Base-by-base conservation (phyloP, 1,140 invertebrate species). In the Proctacanthus coquilletti region DNA sequence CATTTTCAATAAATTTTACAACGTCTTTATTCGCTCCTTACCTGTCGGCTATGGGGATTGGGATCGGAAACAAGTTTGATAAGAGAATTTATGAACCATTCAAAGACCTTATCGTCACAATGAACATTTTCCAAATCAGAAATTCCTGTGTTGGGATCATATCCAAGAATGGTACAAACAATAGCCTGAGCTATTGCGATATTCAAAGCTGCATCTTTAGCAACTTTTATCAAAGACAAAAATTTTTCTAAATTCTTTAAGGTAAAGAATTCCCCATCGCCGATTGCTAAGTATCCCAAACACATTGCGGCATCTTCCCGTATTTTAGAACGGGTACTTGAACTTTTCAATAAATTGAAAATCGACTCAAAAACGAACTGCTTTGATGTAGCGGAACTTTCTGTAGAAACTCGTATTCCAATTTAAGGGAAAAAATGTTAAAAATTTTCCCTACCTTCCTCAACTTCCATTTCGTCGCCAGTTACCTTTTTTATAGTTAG, bases 21-120 rank as follows among this genome's bases (percentile, higher is more conserved):
- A 36, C 15, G 29, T 33, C 6, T 31, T n/a, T 32, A 11, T 34
- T 15, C 76, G 70, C 17, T 32, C 45, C 46, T 51, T 47, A 74
- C 82, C 69, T 91, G 85, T 64, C 84, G 72, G 4, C 82, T 77
- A 55, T 87, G 81, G 4, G 84, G 87, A 69, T 94, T 87, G 0
- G 76, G 69, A 48, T 77, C 72, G 43, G 60, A 59, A 1, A 79
- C 72, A 42, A 77, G 68, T 25, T 70, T 69, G 21, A 92, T 68
- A 14, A 93, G 57, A 47, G 79, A 67, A 23, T 69, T 64, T 4
- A 88, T 50, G 31, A 89, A 64, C 63, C 74, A 75, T 30, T 71
- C 66, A 10, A 87, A 61, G 3, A 72, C 51, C 35, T 68, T 56
- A 43, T 78, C 69, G 40, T 71, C 44, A 41, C 53, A 59, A 30